These are phyloP conservation scores for Tricholaema leucomelas DNA, from an alignment of 2,113 vertebrate species.

Conservation along the genomic window DNA sequence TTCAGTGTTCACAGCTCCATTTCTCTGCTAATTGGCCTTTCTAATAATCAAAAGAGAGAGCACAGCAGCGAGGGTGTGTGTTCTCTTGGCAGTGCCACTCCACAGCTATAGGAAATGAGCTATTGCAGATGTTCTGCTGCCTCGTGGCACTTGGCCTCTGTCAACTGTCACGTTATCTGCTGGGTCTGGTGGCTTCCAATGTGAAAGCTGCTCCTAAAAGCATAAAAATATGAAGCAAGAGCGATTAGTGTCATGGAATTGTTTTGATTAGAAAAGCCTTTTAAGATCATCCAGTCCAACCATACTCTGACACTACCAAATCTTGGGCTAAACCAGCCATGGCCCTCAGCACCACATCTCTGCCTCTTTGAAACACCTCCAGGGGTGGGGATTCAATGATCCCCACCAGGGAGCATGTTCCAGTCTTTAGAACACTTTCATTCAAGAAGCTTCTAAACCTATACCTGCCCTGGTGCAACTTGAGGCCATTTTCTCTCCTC, in stretches of 20 bases:
- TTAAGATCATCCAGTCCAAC: no score
- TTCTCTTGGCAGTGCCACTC: background rate
- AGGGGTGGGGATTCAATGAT: no score
- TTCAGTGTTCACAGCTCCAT: conserved; percentile 58
- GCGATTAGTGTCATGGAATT: background rate
- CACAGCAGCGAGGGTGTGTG: background rate
- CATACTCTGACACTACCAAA: no score
- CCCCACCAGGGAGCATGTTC: no score
- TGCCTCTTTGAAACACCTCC: no score
- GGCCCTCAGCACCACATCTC: no score
- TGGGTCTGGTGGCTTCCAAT: background rate
- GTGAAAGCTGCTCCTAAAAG: background rate
- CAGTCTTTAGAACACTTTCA: no score
- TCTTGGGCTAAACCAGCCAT: no score
- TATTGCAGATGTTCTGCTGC: background rate
- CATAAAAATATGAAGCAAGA: background rate
- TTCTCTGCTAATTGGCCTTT: conserved; percentile 50
- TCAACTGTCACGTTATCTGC: background rate
- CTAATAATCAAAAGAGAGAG: conserved; percentile 49
- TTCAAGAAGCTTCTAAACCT: no score
- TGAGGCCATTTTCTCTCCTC: no score
- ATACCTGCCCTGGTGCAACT: no score
- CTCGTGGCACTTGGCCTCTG: background rate
- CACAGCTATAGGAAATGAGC: background rate
- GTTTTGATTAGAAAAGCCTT: no score